phyloP scores from a whole-genome alignment of 2,797 vertebrate genomes.

The Vespertilio murinus region DNA sequence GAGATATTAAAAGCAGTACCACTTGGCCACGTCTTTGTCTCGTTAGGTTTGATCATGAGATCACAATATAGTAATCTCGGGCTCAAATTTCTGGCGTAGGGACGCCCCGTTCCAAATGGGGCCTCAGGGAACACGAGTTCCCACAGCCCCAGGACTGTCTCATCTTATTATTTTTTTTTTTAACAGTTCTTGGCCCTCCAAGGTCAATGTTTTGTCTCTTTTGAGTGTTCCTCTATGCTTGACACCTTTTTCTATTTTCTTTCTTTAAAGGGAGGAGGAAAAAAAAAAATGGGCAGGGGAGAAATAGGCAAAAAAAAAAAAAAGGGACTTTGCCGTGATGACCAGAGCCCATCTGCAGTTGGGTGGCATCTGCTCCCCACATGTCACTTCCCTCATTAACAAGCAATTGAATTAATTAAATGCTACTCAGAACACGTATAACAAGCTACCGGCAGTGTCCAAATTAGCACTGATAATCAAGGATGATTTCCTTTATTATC shows the following conservation, averaged over 20 bases:
- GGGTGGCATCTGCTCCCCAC: constrained; percentile 92
- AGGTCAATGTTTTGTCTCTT: constrained; percentile 86
- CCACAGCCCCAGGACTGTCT: constrained; percentile 32
- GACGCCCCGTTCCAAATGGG: constrained; percentile 53
- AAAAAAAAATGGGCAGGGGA: constrained; percentile 16
- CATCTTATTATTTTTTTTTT: constrained; percentile 77
- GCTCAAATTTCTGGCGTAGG: constrained; percentile 71
- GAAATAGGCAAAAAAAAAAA: not conserved
- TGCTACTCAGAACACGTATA: constrained; percentile 92
- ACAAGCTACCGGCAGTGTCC: constrained; percentile 93
- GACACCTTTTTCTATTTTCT: constrained; percentile 79
- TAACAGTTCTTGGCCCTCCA: constrained; percentile 81
- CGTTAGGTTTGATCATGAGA: constrained; percentile 72
- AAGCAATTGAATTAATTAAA: constrained; percentile 94
- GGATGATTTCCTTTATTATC: constrained; percentile 92
- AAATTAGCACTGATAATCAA: constrained; percentile 93
- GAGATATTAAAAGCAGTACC: constrained; percentile 54
- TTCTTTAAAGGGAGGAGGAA: constrained; percentile 26
- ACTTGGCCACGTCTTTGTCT: constrained; percentile 60
- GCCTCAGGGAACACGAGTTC: constrained; percentile 71
- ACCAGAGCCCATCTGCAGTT: constrained; percentile 89
- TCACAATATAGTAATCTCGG: constrained; percentile 63
- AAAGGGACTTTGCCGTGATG: constrained; percentile 82
- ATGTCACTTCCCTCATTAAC: constrained; percentile 93
- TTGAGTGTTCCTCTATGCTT: constrained; percentile 79